A percentile compares a stretch with the other conserved stretches of the same genome.
Conservation (phyloP, 1,140 invertebrate genomes). For the Tetramorium simillimum region DNA sequence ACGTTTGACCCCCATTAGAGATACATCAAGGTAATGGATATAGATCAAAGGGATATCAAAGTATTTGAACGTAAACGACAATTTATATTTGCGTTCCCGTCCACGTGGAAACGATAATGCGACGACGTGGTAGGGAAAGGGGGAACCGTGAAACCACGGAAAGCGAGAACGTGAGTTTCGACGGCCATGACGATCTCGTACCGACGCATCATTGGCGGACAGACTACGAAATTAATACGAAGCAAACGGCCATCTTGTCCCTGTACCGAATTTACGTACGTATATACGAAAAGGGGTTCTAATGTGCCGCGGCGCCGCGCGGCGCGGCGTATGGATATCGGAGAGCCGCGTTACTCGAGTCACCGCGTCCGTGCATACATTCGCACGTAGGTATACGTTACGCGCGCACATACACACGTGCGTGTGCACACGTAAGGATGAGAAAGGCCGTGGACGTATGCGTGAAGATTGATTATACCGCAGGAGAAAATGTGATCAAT, state of each 20-base stretch:
- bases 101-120: conserved; percentile 54
- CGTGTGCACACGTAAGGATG: conserved; percentile 73
- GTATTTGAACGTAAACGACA: conserved; percentile 53
- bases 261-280: conserved; percentile 70
- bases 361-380: conserved; percentile 71
- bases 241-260: conserved; percentile 82
- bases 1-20: conserved; percentile 2
- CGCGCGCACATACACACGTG: conserved; percentile 58
- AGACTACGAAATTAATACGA: conserved; percentile 81
- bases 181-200: conserved; percentile 72
- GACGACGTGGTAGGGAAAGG: conserved; percentile 29
- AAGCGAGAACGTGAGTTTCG: conserved; percentile 58
- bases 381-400: conserved; percentile 63
- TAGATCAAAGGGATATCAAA: conserved; percentile 58
- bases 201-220: conserved; percentile 75
- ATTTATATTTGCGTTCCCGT: conserved; percentile 52
- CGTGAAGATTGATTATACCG: conserved; percentile 85
- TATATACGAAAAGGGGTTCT: conserved; percentile 75
- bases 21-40: conserved; percentile 42
- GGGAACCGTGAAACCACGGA: conserved; percentile 63
- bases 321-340: conserved; percentile 72
- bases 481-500: conserved; percentile 86
- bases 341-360: conserved; percentile 60
- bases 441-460: conserved; percentile 75
- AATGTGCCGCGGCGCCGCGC: conserved; percentile 65